Base-by-base conservation (phyloP, 2,888 invertebrate species). In the Spatulosminthurus flaviceps region DNA sequence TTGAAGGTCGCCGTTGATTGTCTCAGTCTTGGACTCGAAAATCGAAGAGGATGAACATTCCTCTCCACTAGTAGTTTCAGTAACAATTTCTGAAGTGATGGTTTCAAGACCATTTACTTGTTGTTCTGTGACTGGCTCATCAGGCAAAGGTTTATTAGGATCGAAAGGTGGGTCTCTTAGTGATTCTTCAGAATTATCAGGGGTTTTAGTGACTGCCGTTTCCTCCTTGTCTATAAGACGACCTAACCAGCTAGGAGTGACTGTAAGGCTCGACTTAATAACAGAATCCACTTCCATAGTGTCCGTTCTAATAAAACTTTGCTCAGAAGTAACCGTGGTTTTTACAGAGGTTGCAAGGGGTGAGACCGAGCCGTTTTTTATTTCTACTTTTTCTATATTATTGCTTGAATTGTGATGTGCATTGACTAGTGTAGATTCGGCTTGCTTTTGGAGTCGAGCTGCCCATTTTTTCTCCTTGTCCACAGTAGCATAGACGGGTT, bases 401-500 rank as follows among this genome's bases (percentile, higher is more conserved):
- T 19, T 51, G n/a, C n/a, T n/a, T n/a, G n/a, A n/a, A 51, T 19
- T 51, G 51, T 2, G 16, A 19, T 51, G 51, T n/a, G 16, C 5
- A 11, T 51, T 1, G 1, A 11, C 51, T 19, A 9, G 51, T n/a
- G n/a, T n/a, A n/a, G n/a, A n/a, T 19, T 51, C 1, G 19, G 69
- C 42, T 4, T 76, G 66, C 51, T 81, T 83, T 61, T 82, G 66
- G 77, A 78, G 80, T 41, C 85, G 24, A 11, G 77, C 82, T 29
- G 83, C 83, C 84, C 84, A 84, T 78, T 85, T 85, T 75, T 82
- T 84, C 21, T 84, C 82, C 43, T 82, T 84, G 77, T 84, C 82
- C 24, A 85, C 75, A 42, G 79, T 82, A 1, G 85, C 85, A 74
- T 85, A 85, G 1, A 83, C 81, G 2, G 82, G 84, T 5, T 64